Conservation (phyloP, 2,888 invertebrate species). For the Drosophila borealis region DNA sequence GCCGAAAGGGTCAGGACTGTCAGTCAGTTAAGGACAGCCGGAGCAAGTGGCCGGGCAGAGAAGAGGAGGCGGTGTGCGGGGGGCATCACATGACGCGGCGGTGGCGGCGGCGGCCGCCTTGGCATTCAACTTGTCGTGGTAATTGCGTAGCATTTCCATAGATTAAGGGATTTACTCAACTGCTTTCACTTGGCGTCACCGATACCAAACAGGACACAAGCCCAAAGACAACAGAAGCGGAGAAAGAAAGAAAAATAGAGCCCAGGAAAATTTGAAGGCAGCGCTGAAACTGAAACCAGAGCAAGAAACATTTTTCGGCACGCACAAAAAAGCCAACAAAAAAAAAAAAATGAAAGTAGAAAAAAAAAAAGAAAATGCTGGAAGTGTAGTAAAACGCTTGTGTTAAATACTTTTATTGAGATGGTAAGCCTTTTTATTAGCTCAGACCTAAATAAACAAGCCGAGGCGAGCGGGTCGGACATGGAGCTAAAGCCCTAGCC, state of each 20-base stretch:
- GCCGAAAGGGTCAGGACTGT: constrained; percentile 80
- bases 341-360: neutral
- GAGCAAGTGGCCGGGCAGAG: constrained; percentile 4
- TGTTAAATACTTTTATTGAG: constrained; percentile 85
- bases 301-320: constrained; percentile 53
- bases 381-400: constrained; percentile 83
- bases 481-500: constrained; percentile 39
- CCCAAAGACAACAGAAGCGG: constrained; percentile 37
- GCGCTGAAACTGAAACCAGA: constrained; percentile 48
- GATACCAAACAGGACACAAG: constrained; percentile 45
- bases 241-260: constrained; percentile 22
- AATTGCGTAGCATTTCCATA: constrained; percentile 84
- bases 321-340: constrained; percentile 39
- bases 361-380: constrained; percentile 61
- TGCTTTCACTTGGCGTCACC: constrained; percentile 61
- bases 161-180: constrained; percentile 83
- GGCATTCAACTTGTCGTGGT: constrained; percentile 77
- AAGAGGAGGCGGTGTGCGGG: neutral
- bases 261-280: constrained; percentile 31
- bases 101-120: constrained; percentile 18
- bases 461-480: constrained; percentile 43
- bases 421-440: constrained; percentile 84
- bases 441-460: constrained; percentile 81
- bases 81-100: constrained; percentile 67
- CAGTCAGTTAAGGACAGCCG: constrained; percentile 43